Evolutionary conservation across 2,797 vertebrate species (phyloP).

Genomic region (Macroramphosus scolopax): DNA sequence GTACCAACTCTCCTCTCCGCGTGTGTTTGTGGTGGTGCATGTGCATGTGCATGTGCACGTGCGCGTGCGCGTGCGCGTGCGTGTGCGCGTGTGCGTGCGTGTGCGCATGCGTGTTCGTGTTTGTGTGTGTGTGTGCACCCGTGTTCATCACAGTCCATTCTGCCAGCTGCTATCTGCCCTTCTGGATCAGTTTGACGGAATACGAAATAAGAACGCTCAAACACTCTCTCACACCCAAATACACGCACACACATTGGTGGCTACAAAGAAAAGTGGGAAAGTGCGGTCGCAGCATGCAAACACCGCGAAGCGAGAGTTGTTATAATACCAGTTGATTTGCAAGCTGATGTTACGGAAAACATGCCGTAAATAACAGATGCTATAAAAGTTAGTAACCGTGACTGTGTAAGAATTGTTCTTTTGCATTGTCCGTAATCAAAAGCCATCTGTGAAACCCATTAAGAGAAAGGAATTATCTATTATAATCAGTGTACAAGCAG

Average conservation of each 20-base stretch:
- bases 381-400: constrained; percentile 18
- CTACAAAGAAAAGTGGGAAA: constrained; percentile 13
- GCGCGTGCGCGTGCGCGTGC: constrained; percentile 5
- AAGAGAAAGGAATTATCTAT: constrained; percentile 5
- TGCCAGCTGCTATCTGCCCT: too few relatives aligned
- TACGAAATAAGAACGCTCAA: too few relatives aligned
- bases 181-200: neutral
- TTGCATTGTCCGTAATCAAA: constrained; percentile 18
- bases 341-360: constrained; percentile 26
- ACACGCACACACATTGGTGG: constrained; percentile 7
- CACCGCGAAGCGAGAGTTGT: too few relatives aligned
- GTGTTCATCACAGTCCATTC: too few relatives aligned
- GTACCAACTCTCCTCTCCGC: constrained; percentile 22
- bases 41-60: neutral
- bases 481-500: neutral
- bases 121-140: neutral
- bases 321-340: too few relatives aligned
- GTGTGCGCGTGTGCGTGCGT: neutral
- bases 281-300: constrained; percentile 31
- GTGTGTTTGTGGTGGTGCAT: constrained; percentile 27
- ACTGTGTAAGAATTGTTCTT: constrained; percentile 23
- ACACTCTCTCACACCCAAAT: constrained; percentile 5
- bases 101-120: neutral
- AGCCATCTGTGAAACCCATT: constrained; percentile 12
- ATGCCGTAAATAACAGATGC: constrained; percentile 36